These are phyloP conservation scores for Synergus laeviventris DNA, from an alignment of 2,888 invertebrate genomes.

Conservation along the genomic window DNA sequence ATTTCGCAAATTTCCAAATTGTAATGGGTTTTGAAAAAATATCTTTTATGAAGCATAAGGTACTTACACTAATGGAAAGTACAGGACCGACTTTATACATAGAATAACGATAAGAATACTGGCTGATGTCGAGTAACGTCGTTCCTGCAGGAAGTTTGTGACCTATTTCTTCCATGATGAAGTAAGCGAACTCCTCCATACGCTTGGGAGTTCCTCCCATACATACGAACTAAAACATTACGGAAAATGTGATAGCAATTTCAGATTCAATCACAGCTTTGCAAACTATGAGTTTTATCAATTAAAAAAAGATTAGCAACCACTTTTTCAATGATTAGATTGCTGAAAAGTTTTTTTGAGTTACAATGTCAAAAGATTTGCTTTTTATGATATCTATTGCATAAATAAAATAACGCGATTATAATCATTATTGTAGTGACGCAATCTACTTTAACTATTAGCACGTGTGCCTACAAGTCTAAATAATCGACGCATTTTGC, in stretches of 20 bases:
- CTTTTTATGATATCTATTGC: no score
- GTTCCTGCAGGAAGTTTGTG: slow-evolving; percentile 93
- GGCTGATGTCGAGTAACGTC: slow-evolving; percentile 91
- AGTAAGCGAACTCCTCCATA: slow-evolving; percentile 95
- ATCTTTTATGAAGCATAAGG: slow-evolving; percentile 21
- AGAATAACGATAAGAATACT: slow-evolving; percentile 93
- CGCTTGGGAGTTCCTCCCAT: slow-evolving; percentile 97
- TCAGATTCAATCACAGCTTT: background rate
- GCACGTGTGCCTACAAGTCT: background rate
- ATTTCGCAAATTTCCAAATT: no score
- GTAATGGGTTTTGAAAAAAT: no score
- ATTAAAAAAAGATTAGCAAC: background rate
- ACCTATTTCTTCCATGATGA: slow-evolving; percentile 92
- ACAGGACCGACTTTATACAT: slow-evolving; percentile 97
- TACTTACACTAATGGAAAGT: slow-evolving; percentile 86
- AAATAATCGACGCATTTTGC: background rate
- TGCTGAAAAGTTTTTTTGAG: no score
- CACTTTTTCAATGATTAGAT: no score
- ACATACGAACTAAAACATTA: slow-evolving; percentile 88
- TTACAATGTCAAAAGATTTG: no score
- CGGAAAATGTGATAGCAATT: background rate
- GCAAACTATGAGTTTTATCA: background rate
- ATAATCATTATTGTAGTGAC: background rate
- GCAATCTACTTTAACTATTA: slow-evolving; percentile 15
- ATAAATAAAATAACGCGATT: no score